A percentile compares a stretch with the other conserved stretches of the same genome.
Evolutionary conservation across 2,113 vertebrate species (phyloP).

Genomic region (Tympanuchus pallidicinctus): DNA sequence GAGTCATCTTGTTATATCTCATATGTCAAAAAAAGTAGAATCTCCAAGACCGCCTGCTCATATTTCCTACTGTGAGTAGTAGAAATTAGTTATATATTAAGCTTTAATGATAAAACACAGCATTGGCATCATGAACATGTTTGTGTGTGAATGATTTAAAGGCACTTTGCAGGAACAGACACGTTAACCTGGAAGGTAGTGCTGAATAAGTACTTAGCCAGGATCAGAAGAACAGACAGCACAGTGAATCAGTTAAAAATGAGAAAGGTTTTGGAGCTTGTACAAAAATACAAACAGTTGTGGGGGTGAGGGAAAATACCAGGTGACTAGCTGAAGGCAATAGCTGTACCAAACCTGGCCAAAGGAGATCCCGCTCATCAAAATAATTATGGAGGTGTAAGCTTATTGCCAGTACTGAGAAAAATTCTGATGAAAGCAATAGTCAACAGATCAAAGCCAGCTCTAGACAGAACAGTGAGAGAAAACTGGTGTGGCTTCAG

Average conservation of each 20-base stretch:
- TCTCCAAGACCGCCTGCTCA: not conserved
- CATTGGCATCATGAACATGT: not conserved
- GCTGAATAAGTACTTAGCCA: not conserved
- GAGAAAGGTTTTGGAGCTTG: accelerated
- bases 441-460: not conserved
- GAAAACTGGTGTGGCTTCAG: not conserved
- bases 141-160: accelerated
- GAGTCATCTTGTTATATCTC: not conserved
- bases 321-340: slow-evolving; percentile 53
- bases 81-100: accelerated
- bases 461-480: not conserved
- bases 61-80: not conserved
- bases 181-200: not conserved
- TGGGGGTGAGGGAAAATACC: not conserved
- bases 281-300: not conserved
- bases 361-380: not conserved
- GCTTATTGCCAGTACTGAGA: not conserved
- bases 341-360: not conserved
- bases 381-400: not conserved
- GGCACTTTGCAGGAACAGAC: not conserved
- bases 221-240: not conserved
- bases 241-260: not conserved
- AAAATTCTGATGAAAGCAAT: not conserved
- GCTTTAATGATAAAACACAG: not conserved
- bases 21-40: not conserved